Conservation (phyloP, 2,113 vertebrate species). For the Barnardius zonarius region DNA sequence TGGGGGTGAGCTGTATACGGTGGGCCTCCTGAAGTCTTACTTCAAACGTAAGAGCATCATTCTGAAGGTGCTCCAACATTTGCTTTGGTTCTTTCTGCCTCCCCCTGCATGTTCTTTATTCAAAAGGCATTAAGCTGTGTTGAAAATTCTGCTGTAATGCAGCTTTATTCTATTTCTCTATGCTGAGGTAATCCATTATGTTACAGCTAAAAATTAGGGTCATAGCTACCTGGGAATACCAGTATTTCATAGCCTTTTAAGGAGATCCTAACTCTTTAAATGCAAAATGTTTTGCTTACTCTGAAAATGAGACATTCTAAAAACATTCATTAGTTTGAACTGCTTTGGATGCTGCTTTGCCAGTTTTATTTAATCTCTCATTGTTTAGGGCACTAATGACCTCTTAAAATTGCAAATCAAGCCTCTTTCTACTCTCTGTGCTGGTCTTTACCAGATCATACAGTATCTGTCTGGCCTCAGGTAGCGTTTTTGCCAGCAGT, state of each 20-base stretch:
- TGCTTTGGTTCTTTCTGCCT: neutral
- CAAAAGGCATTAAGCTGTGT: neutral
- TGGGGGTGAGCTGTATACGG: neutral
- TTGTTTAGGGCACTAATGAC: neutral
- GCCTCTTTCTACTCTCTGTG: neutral
- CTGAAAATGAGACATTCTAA: neutral
- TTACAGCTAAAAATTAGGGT: neutral
- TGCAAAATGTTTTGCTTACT: neutral
- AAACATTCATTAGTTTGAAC: neutral
- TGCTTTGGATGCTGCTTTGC: neutral
- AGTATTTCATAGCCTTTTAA: neutral
- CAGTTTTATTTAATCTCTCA: neutral
- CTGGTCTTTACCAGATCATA: neutral
- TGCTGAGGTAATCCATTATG: neutral
- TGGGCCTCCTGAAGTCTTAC: neutral
- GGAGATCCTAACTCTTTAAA: neutral
- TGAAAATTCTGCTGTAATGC: neutral
- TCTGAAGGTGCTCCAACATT: neutral
- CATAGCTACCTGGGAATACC: neutral
- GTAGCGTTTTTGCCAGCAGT: neutral
- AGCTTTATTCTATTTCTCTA: neutral
- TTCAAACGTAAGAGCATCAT: neutral
- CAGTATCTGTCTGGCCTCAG: neutral
- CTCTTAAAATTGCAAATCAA: neutral
- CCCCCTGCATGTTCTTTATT: neutral